A percentile compares a stretch with the other conserved stretches of the same genome.
Conservation (phyloP, 2,888 invertebrate species). For the Latrodectus hesperus region DNA sequence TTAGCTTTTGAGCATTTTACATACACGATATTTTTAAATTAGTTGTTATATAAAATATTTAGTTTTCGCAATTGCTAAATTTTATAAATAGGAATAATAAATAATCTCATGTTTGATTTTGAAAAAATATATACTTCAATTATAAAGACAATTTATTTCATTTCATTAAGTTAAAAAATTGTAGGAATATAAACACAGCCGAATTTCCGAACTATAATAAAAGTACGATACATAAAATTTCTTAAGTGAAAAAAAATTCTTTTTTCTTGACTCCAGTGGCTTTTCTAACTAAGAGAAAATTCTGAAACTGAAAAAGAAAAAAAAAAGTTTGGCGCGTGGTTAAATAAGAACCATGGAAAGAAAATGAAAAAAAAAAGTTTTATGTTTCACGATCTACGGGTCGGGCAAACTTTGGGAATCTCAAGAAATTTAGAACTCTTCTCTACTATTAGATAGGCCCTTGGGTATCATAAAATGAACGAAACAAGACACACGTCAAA, state of each 20-base stretch:
- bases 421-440: slow-evolving; percentile 34
- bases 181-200: not conserved
- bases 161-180: not conserved
- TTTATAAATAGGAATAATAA: too few species aligned
- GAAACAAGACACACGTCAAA: slow-evolving; percentile 63
- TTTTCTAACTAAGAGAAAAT: not conserved
- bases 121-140: too few species aligned
- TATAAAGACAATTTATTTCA: too few species aligned
- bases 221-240: not conserved
- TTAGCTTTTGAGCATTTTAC: too few species aligned
- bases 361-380: slow-evolving; percentile 14
- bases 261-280: not conserved
- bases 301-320: not conserved
- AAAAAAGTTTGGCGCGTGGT: slow-evolving; percentile 6
- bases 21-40: too few species aligned
- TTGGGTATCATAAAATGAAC: slow-evolving; percentile 55
- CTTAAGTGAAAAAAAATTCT: not conserved
- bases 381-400: slow-evolving; percentile 13
- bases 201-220: not conserved
- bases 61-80: too few species aligned
- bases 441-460: slow-evolving; percentile 40
- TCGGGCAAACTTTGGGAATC: slow-evolving; percentile 30
- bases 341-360: slow-evolving; percentile 33
- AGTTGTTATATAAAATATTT: too few species aligned
- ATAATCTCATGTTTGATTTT: too few species aligned